These are phyloP conservation scores for Horisme vitalbata DNA, from an alignment of 2,888 invertebrate genomes.

Conservation along the genomic window DNA sequence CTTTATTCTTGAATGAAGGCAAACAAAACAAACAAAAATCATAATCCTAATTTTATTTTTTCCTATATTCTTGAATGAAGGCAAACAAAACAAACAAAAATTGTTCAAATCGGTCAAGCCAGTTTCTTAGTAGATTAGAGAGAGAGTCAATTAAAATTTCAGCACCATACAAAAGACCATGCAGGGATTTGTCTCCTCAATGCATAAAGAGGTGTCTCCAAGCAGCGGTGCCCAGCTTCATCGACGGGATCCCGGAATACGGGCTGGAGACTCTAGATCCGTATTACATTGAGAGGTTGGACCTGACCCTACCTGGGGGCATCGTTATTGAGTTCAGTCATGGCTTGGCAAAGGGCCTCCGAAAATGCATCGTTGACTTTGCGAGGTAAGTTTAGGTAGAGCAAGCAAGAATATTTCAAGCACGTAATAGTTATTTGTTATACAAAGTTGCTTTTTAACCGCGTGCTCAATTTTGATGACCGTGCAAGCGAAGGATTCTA, in stretches of 20 bases:
- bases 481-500: too few species aligned
- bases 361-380: constrained; percentile 51
- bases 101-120: too few species aligned
- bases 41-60: too few species aligned
- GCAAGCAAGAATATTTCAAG: too few species aligned
- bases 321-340: constrained; percentile 46
- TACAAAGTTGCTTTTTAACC: too few species aligned
- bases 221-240: constrained; percentile 43
- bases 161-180: constrained; percentile 36
- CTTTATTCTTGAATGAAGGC: too few species aligned
- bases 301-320: constrained; percentile 48
- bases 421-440: too few species aligned
- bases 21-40: too few species aligned
- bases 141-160: constrained; percentile 2
- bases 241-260: constrained; percentile 48
- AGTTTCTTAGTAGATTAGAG: too few species aligned
- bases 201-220: constrained; percentile 51
- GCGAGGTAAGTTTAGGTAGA: constrained; percentile 53
- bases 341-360: constrained; percentile 50
- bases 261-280: constrained; percentile 54
- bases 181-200: constrained; percentile 41
- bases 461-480: too few species aligned
- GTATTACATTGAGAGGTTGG: constrained; percentile 45
- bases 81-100: too few species aligned
- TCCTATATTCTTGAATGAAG: too few species aligned